A percentile compares a stretch with the other conserved stretches of the same genome.
These are phyloP conservation scores for Aphelinus atriplicis DNA, from an alignment of 1,140 invertebrate genomes.

Conservation along the genomic window DNA sequence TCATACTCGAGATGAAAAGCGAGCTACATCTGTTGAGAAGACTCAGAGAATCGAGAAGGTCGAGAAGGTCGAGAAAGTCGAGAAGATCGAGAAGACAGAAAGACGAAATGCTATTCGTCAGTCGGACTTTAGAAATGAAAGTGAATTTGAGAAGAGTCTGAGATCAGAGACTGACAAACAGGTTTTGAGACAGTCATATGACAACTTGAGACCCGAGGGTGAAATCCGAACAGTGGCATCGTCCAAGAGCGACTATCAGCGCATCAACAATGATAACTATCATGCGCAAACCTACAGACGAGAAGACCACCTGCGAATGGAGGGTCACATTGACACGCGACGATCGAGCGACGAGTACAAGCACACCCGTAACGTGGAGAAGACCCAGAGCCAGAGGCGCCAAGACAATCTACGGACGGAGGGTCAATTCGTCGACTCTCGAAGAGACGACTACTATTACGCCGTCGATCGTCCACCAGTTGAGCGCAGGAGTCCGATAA, in stretches of 20 bases:
- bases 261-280: conserved; percentile 3
- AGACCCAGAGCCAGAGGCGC: conserved; percentile 50
- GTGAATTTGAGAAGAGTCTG: conserved; percentile 30
- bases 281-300: conserved; percentile 20
- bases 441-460: conserved; percentile 47
- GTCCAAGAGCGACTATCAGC: conserved; percentile 20
- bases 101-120: conserved; percentile 21
- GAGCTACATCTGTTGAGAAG: background rate
- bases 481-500: conserved; percentile 55
- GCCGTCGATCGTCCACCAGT: conserved; percentile 53
- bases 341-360: conserved; percentile 58
- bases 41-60: too few relatives aligned
- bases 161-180: conserved; percentile 14
- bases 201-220: conserved; percentile 3
- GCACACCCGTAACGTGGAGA: conserved; percentile 44
- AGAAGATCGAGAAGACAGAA: conserved; percentile 14
- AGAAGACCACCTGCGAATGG: conserved; percentile 31
- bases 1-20: background rate
- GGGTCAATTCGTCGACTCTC: conserved; percentile 60
- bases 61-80: background rate
- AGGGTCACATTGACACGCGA: conserved; percentile 52
- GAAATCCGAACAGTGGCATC: background rate
- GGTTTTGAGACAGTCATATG: background rate
- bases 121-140: conserved; percentile 19
- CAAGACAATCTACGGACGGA: conserved; percentile 58